Evolutionary conservation across 2,888 invertebrate genomes (phyloP).

Genomic region (Nasonia oneida): DNA sequence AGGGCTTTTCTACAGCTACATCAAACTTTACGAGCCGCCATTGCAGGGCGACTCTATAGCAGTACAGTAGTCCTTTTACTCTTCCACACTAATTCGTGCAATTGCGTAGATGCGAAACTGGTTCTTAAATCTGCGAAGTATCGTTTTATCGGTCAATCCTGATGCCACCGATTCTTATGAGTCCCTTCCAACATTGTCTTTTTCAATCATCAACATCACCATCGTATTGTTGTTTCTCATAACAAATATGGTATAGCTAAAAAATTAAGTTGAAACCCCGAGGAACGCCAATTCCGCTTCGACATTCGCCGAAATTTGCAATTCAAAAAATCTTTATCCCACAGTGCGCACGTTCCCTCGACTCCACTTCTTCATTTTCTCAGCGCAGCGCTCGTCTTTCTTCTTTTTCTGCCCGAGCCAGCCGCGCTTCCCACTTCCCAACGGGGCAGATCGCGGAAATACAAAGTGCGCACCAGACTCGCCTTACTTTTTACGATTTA

Average conservation of each 20-base stretch:
- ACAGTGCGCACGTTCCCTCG: not conserved
- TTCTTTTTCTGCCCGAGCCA: not conserved
- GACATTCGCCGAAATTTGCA: not conserved
- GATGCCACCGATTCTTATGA: not conserved
- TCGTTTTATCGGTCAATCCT: slow-evolving; percentile 29
- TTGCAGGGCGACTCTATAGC: slow-evolving; percentile 39
- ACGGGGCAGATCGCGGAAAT: not conserved
- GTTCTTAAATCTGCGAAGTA: slow-evolving; percentile 54
- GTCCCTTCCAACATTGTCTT: not conserved
- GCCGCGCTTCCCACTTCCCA: slow-evolving; percentile 1
- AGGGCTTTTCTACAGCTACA: slow-evolving; percentile 62
- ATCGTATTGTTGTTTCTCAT: not conserved
- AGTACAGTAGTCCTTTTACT: slow-evolving; percentile 54
- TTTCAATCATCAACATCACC: not conserved
- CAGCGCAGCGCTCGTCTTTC: not conserved
- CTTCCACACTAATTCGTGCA: slow-evolving; percentile 48
- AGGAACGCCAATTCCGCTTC: not conserved
- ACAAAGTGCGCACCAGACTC: slow-evolving; percentile 1
- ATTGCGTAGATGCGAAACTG: slow-evolving; percentile 28
- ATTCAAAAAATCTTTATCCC: slow-evolving; percentile 5
- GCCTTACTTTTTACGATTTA: slow-evolving; percentile 41
- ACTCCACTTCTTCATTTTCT: not conserved
- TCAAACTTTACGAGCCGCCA: slow-evolving; percentile 62
- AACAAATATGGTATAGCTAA: not conserved
- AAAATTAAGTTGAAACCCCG: not conserved